Evolutionary conservation across 2,113 vertebrate species (phyloP).

Genomic region (Marmota monax): DNA sequence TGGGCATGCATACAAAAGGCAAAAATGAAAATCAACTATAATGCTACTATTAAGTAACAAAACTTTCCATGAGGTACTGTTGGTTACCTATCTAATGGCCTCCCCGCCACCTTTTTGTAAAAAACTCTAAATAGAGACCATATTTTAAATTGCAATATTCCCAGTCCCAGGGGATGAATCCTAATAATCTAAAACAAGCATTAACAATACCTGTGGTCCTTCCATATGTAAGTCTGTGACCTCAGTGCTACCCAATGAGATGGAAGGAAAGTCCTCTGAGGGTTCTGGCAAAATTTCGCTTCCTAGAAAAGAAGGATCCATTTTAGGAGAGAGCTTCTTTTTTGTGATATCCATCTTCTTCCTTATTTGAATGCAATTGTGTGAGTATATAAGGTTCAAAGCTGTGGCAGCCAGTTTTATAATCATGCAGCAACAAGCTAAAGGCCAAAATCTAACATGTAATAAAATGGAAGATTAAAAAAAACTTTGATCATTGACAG

Average conservation of each 20-base stretch:
- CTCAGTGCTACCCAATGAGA: not conserved
- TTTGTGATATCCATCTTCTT: not conserved
- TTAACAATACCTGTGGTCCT: not conserved
- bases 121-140: not conserved
- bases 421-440: not conserved
- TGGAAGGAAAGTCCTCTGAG: not conserved
- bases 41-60: not conserved
- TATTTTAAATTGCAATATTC: not conserved
- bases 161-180: not conserved
- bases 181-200: not conserved
- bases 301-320: not conserved
- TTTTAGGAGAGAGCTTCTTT: not conserved
- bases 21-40: not conserved
- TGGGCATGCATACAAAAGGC: not conserved
- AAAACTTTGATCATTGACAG: not conserved
- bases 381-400: not conserved
- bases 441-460: not conserved
- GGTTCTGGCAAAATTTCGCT: not conserved
- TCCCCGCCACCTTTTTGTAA: not conserved
- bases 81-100: not conserved
- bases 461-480: not conserved
- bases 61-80: not conserved
- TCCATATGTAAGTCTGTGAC: not conserved
- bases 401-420: not conserved
- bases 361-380: not conserved